Base-by-base conservation (phyloP, 2,888 invertebrate genomes). In the Chrysodeixis includens region DNA sequence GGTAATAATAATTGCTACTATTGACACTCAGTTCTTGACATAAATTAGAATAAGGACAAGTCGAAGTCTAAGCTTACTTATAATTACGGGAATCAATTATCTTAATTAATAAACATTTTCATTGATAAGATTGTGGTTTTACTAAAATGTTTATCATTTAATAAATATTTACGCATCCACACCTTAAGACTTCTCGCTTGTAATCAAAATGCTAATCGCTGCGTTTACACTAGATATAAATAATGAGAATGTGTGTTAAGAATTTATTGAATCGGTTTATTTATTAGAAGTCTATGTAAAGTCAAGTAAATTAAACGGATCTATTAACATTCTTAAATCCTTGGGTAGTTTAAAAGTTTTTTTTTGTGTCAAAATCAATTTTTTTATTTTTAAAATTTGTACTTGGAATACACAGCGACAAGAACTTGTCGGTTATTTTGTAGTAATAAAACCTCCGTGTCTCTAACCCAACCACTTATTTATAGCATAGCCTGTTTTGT, bases 11-110 rank as follows among this genome's bases (percentile, higher is more conserved):
- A 69, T 66, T 66, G 16, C 56, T 63, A 59, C 61, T 54, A 70
- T 62, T 68, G 77, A 62, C 70, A 44, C 20, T 53, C 51, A 55
- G 71, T 62, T 76, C 79, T 81, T 79, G 82, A 76, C 69, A 76
- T 76, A 56, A 16, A 81, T 81, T 63, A 35, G 49, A 59, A 51
- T 35, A 35, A 51, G 49, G 52, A 30, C 56, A 57, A 51, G 57
- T 57, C 35, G n/a, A 49, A 30, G 60, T 53, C 22, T 49, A 16
- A 30, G 52, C 18, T 53, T 14, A 51, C 20, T n/a, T n/a, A n/a
- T 9, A 53, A 52, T 12, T 26, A 10, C 66, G 69, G 74, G 74
- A 72, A 80, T 71, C 51, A 20, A 71, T 71, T 74, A 52, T 20
- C 20, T 67, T 65, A 66, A 76, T 76, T 62, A 65, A 65, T 53